Conservation (phyloP, 2,888 invertebrate genomes). For the Marronus borbonicus region DNA sequence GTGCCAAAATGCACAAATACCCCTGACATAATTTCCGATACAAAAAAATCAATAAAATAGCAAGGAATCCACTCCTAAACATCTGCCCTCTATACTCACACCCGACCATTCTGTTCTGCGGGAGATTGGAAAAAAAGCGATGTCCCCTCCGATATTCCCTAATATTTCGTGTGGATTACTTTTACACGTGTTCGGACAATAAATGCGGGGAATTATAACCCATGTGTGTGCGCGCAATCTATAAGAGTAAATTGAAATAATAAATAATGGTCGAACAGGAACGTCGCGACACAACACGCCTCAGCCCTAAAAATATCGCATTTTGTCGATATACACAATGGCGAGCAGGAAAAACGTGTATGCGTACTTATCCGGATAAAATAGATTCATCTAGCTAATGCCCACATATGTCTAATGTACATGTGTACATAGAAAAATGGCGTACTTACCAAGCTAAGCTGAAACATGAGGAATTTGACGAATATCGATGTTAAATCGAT, state of each 20-base stretch:
- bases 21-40: neutral
- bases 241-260: constrained; percentile 40
- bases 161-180: constrained; percentile 6
- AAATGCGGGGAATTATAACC: constrained; percentile 45
- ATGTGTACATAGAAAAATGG: too few relatives aligned
- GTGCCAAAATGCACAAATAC: neutral
- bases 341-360: too few relatives aligned
- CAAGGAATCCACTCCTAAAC: constrained; percentile 2
- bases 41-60: constrained; percentile 1
- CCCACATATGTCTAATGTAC: too few relatives aligned
- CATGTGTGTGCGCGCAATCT: constrained; percentile 31
- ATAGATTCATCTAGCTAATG: too few relatives aligned
- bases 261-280: constrained; percentile 27
- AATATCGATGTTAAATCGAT: too few relatives aligned
- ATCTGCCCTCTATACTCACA: neutral
- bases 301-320: too few relatives aligned
- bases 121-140: neutral
- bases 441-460: too few relatives aligned
- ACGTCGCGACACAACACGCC: too few relatives aligned
- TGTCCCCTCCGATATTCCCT: constrained; percentile 34
- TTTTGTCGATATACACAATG: too few relatives aligned
- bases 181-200: constrained; percentile 38
- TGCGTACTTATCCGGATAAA: too few relatives aligned
- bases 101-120: neutral
- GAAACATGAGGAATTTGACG: too few relatives aligned